Percentiles rank a stretch among this genome's conserved stretches.
Evolutionary conservation across 1,140 invertebrate genomes (phyloP).

Genomic region (Papilio polyxenes): DNA sequence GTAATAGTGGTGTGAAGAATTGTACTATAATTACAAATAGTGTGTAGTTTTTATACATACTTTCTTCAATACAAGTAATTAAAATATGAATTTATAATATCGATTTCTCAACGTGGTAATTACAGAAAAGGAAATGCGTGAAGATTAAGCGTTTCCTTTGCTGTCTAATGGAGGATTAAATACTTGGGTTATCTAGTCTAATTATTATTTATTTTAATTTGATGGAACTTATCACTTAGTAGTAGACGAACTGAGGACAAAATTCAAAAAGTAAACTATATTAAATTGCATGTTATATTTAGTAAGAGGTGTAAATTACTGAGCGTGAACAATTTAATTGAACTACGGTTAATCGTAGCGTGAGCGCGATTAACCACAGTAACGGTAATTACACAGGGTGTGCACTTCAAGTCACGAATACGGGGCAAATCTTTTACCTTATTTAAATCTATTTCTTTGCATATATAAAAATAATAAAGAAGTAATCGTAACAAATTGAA

Average conservation of each 20-base stretch:
- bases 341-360: conserved; percentile 9
- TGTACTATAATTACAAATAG: not conserved
- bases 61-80: not conserved
- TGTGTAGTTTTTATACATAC: not conserved
- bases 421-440: not conserved
- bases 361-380: not conserved
- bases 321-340: conserved; percentile 2
- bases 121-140: not conserved
- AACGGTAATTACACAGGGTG: conserved; percentile 8
- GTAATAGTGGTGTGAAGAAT: not conserved
- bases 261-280: not conserved
- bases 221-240: no score
- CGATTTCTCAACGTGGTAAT: not conserved
- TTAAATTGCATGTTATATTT: not conserved
- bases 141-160: not conserved
- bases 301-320: not conserved
- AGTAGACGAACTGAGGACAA: no score
- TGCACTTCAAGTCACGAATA: not conserved
- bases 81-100: not conserved
- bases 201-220: no score
- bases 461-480: no score
- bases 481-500: no score
- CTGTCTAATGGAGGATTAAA: not conserved
- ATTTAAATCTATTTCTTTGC: not conserved
- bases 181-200: not conserved